Base-by-base conservation (phyloP, 2,797 vertebrate genomes). In the Xyrichtys novacula region DNA sequence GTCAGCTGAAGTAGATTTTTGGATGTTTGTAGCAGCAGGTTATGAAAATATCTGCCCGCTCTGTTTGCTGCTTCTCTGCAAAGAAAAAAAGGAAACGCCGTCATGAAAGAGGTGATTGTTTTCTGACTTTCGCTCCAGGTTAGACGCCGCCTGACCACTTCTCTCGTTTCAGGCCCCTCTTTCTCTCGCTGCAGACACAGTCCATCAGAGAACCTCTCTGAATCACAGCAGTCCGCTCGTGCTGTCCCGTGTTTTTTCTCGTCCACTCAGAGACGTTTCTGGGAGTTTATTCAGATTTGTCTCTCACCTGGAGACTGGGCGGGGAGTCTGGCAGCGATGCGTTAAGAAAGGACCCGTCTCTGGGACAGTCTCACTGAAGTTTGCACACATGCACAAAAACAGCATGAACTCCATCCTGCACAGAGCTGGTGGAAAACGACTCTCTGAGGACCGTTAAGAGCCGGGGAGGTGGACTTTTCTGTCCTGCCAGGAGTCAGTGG, bases 41-140 rank as follows among this genome's bases (percentile, higher is more conserved):
- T 32, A 39, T 74, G 68, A 46, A 62, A 63, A 46, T 55, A 46
- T 67, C 63, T 15, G 16, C 11, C 46, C 61, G n/a, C 49, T 69
- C 28, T 38, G 38, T 73, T 44, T 70, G 67, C 28, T 38, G 38
- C 71, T 44, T 70, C 57, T 50, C 65, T 39, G 46, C 59, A 64
- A 44, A 22, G 22, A 74, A 36, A 12, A 64, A 74, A 73, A 47
- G 60, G 64, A 40, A 17, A 39, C 72, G 34, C 15, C 55, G 20
- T 32, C 59, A 80, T 92, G 87, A 92, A 92, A 88, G 83, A 71
- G 61, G 48, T 47, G 57, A 87, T 92, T 92, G 91, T 92, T 77
- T 79, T 80, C 54, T 73, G 76, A 82, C 83, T 91, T 91, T 88
- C 77, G 78, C 77, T 91, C 60, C 85, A 85, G 84, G 82, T 89